phyloP scores from a whole-genome alignment of 2,888 invertebrate species.

The Agrotis exclamationis region DNA sequence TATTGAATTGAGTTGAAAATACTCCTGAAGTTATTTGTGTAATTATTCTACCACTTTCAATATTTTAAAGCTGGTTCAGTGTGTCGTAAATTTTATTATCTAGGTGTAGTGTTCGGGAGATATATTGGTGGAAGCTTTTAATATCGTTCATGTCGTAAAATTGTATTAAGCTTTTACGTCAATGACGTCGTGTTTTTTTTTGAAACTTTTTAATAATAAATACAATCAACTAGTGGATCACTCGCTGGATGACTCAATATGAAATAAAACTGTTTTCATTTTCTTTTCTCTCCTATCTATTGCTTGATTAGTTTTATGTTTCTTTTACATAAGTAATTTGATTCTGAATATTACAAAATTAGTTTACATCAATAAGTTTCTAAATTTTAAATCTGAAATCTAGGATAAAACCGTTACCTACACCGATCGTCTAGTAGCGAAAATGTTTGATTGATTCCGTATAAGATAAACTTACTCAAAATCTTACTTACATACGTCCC shows the following conservation, averaged over 20 bases:
- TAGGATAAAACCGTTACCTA: too few relatives aligned
- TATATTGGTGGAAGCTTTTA: constrained; percentile 23
- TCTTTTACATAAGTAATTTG: constrained; percentile 14
- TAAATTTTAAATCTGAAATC: too few relatives aligned
- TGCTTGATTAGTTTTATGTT: constrained; percentile 9
- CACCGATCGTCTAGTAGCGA: too few relatives aligned
- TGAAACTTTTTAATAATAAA: constrained; percentile 10
- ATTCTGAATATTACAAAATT: constrained; percentile 6
- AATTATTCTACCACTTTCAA: constrained; percentile 21
- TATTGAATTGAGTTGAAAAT: too few relatives aligned
- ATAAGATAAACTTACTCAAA: neutral
- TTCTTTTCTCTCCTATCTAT: constrained; percentile 8
- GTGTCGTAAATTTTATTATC: constrained; percentile 32
- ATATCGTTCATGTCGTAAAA: constrained; percentile 7
- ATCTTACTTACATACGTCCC: neutral
- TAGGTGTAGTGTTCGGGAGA: constrained; percentile 18
- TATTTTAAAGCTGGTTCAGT: constrained; percentile 34
- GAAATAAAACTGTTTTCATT: constrained; percentile 36
- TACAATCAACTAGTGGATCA: constrained; percentile 11
- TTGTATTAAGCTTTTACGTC: constrained; percentile 10
- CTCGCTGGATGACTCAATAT: neutral
- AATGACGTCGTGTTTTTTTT: constrained; percentile 1
- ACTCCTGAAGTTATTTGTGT: too few relatives aligned
- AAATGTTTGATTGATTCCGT: too few relatives aligned
- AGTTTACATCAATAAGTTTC: too few relatives aligned